Evolutionary conservation across 1,140 invertebrate species (phyloP).

Genomic region (Drosophila fuyamai): DNA sequence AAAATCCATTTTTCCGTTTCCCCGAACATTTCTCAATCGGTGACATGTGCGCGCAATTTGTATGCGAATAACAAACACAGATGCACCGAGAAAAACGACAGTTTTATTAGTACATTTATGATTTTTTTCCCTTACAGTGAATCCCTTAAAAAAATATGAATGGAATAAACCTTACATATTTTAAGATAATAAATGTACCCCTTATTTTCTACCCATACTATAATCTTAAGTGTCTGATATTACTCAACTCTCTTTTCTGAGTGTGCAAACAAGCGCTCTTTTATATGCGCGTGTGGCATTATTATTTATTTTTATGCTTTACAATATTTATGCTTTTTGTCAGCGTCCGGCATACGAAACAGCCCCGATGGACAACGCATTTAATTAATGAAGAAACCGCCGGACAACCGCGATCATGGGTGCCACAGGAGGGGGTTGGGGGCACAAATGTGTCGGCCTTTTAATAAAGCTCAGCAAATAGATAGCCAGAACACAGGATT

Average conservation of each 20-base stretch:
- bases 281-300: slow-evolving; percentile 33
- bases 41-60: slow-evolving; percentile 70
- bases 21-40: slow-evolving; percentile 41
- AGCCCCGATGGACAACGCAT: slow-evolving; percentile 61
- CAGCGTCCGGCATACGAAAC: slow-evolving; percentile 68
- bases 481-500: slow-evolving; percentile 34
- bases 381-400: slow-evolving; percentile 80
- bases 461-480: slow-evolving; percentile 78
- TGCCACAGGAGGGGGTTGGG: not conserved
- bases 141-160: too few species aligned
- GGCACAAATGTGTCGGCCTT: slow-evolving; percentile 5
- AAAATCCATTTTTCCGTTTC: slow-evolving; percentile 41
- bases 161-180: too few species aligned
- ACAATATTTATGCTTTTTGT: slow-evolving; percentile 80
- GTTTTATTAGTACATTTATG: not conserved
- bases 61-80: slow-evolving; percentile 61
- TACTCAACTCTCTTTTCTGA: not conserved
- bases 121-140: too few species aligned
- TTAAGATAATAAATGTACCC: too few species aligned
- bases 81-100: slow-evolving; percentile 6
- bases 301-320: slow-evolving; percentile 82
- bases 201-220: too few species aligned
- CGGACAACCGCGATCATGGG: slow-evolving; percentile 18
- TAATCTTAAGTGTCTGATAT: too few species aligned
- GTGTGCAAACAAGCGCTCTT: slow-evolving; percentile 9